Percentiles rank a stretch among this genome's conserved stretches.
These are phyloP conservation scores for Macrotis lagotis DNA, from an alignment of 2,113 vertebrate species.

Conservation along the genomic window DNA sequence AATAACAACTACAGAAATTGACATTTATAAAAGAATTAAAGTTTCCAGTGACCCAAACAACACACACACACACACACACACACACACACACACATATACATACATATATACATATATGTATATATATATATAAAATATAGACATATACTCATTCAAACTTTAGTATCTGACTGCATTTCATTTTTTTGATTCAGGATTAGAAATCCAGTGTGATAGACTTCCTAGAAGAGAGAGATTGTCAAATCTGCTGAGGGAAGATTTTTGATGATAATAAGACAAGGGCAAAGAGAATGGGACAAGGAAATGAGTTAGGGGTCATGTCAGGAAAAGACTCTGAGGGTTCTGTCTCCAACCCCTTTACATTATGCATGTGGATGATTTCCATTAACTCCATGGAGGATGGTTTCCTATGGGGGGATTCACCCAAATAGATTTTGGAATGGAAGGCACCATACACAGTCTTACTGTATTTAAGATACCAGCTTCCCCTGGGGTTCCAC, in stretches of 20 bases:
- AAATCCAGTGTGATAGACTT: not conserved
- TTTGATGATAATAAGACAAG: not conserved
- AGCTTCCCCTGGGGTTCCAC: not conserved
- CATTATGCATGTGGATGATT: not conserved
- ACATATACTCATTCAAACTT: too few relatives aligned
- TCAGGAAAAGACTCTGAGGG: not conserved
- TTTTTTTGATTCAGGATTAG: not conserved
- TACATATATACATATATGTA: too few relatives aligned
- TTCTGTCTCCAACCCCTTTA: not conserved
- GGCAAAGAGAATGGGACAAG: not conserved
- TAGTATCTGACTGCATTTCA: not conserved
- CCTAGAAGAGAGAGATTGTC: not conserved
- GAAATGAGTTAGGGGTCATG: not conserved
- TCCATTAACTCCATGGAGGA: not conserved
- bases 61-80: too few relatives aligned
- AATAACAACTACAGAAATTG: not conserved
- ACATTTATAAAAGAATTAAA: too few relatives aligned
- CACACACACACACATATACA: too few relatives aligned
- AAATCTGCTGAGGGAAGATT: not conserved
- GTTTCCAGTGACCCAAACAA: too few relatives aligned
- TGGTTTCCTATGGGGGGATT: not conserved
- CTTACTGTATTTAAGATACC: not conserved
- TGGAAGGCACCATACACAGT: not conserved
- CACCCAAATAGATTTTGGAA: not conserved
- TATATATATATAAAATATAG: too few relatives aligned